Conservation (phyloP, 2,888 invertebrate species). For the Drosophila acutilabella region DNA sequence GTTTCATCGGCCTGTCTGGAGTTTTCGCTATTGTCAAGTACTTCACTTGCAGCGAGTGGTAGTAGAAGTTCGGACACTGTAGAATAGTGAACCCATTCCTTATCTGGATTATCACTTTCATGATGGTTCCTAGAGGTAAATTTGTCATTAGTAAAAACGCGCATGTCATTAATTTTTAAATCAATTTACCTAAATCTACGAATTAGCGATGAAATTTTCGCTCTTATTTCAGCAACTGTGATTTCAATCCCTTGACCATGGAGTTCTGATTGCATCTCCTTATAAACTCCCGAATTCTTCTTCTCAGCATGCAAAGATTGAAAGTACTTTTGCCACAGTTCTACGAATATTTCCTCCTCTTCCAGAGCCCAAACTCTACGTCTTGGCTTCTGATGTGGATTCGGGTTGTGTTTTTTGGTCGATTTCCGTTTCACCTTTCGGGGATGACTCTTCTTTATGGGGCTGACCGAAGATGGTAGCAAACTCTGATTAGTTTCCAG, state of each 20-base stretch:
- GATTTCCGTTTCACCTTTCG: not conserved
- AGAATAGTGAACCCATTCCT: conserved; percentile 42
- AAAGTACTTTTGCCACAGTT: conserved; percentile 42
- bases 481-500: not conserved
- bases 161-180: not conserved
- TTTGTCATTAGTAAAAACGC: not conserved
- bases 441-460: not conserved
- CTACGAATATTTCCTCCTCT: conserved; percentile 45
- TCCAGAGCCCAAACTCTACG: conserved; percentile 32
- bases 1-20: conserved; percentile 15
- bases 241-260: conserved; percentile 16
- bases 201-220: conserved; percentile 41
- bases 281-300: conserved; percentile 19
- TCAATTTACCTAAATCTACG: conserved; percentile 46
- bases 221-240: conserved; percentile 17
- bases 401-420: not conserved
- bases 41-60: not conserved
- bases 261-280: conserved; percentile 40
- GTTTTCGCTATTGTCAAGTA: not conserved
- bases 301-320: conserved; percentile 10
- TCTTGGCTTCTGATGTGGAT: not conserved
- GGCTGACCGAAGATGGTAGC: not conserved
- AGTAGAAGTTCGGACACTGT: conserved; percentile 29
- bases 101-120: not conserved
- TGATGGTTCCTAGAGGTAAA: conserved; percentile 23